Evolutionary conservation across 2,113 vertebrate species (phyloP).

Genomic region (Psilopogon haemacephalus): DNA sequence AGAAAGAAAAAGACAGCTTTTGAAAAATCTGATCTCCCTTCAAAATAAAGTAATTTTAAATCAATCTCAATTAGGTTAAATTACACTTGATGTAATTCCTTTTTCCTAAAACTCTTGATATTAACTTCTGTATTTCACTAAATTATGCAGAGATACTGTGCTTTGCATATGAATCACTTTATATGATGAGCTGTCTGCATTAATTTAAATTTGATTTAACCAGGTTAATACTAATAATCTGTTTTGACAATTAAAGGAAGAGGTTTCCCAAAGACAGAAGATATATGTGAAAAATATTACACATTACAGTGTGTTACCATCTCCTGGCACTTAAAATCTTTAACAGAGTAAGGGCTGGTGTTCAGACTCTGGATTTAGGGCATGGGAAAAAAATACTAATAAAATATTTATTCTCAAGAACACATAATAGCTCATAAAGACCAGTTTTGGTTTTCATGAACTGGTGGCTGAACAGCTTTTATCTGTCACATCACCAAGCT

Average conservation of each 20-base stretch:
- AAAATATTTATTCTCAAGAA: neutral
- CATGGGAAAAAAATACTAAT: neutral
- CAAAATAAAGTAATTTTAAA: constrained; percentile 44
- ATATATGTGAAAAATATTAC: neutral
- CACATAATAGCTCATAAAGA: neutral
- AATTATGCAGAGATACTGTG: neutral
- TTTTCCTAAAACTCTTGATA: constrained; percentile 22
- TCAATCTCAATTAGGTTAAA: constrained; percentile 42
- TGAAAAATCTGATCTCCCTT: neutral
- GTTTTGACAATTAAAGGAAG: constrained; percentile 53
- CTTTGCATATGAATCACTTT: constrained; percentile 59
- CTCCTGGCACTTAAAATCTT: neutral
- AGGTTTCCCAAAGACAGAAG: neutral
- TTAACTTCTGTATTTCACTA: constrained; percentile 36
- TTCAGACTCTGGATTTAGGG: neutral
- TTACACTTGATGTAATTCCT: constrained; percentile 12
- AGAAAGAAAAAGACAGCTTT: neutral
- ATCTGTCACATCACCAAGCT: neutral
- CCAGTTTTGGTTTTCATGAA: neutral
- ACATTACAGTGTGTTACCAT: neutral
- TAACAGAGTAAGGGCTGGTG: neutral
- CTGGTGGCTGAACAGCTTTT: neutral
- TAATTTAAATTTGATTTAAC: constrained; percentile 58
- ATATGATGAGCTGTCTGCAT: constrained; percentile 48
- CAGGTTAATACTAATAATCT: constrained; percentile 43